Conservation (phyloP, 23 tunicate species). For the Ciona savignyi region DNA sequence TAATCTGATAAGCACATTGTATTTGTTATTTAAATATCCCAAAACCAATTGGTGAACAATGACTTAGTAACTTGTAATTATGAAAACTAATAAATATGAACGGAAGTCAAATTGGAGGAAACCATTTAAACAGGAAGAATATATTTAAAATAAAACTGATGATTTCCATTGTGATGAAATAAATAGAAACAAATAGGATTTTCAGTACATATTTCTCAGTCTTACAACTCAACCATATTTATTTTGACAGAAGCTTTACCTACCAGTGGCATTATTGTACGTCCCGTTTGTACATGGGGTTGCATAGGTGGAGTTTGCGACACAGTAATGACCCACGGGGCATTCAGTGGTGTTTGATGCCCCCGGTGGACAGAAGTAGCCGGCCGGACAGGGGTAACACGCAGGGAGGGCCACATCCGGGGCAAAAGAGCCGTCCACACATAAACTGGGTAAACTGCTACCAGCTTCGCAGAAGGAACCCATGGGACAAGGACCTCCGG, state of each 20-base stretch:
- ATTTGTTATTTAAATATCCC: not conserved
- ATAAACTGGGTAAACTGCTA: constrained; percentile 21
- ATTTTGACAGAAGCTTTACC: too few species aligned
- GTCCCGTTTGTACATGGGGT: constrained; percentile 80
- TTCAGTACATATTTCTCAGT: too few species aligned
- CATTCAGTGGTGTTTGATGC: constrained; percentile 34
- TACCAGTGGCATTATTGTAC: constrained; percentile 80
- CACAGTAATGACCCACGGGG: constrained; percentile 78
- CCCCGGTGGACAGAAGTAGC: constrained; percentile 61
- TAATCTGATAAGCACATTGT: not conserved
- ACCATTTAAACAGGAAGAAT: too few species aligned
- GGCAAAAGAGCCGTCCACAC: constrained; percentile 73
- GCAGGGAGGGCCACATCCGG: constrained; percentile 23
- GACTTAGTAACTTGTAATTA: too few species aligned
- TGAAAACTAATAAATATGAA: too few species aligned
- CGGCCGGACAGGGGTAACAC: constrained; percentile 69
- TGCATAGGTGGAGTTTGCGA: constrained; percentile 20
- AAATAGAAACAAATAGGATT: too few species aligned
- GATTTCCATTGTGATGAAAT: too few species aligned
- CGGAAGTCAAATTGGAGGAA: too few species aligned
- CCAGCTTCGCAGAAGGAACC: constrained; percentile 74
- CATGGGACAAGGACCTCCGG: constrained; percentile 76
- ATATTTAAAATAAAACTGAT: too few species aligned
- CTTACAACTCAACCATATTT: too few species aligned
- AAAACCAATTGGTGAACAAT: constrained; percentile 5